Percentiles rank a stretch among this genome's conserved stretches.
phyloP scores from a whole-genome alignment of 2,888 invertebrate genomes.

The Protophormia terraenovae region DNA sequence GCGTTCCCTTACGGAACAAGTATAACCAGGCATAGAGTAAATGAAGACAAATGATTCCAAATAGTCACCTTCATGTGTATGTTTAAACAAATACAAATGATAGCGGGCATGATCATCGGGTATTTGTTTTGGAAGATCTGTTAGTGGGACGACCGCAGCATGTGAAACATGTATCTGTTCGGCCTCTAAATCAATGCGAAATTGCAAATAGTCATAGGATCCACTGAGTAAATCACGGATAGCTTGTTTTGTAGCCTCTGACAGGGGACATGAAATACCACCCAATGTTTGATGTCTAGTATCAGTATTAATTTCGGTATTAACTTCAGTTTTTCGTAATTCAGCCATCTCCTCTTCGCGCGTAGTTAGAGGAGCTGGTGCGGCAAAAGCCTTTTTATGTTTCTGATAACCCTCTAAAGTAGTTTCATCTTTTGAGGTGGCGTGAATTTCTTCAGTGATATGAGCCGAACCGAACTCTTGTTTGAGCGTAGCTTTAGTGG shows the following conservation, averaged over 20 bases:
- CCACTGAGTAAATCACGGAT: slow-evolving; percentile 88
- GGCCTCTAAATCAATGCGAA: slow-evolving; percentile 82
- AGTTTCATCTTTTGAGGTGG: slow-evolving; percentile 91
- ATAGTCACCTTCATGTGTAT: slow-evolving; percentile 95
- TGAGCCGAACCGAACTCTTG: slow-evolving; percentile 97
- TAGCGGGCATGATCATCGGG: slow-evolving; percentile 91
- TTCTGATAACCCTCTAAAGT: slow-evolving; percentile 90
- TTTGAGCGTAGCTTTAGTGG: slow-evolving; percentile 90
- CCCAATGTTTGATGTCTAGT: slow-evolving; percentile 94
- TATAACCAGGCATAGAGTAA: slow-evolving; percentile 99
- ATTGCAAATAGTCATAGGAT: slow-evolving; percentile 92
- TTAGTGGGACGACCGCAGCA: slow-evolving; percentile 85
- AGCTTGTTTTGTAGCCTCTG: slow-evolving; percentile 89
- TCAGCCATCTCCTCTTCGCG: slow-evolving; percentile 93
- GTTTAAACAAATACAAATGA: slow-evolving; percentile 92
- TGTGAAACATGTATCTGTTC: slow-evolving; percentile 93
- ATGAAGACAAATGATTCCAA: slow-evolving; percentile 95
- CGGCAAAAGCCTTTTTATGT: slow-evolving; percentile 88
- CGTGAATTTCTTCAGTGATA: slow-evolving; percentile 97
- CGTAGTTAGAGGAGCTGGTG: slow-evolving; percentile 94
- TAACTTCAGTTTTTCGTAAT: slow-evolving; percentile 87
- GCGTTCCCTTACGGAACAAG: slow-evolving; percentile 96
- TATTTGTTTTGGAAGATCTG: slow-evolving; percentile 88
- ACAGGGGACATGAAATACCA: slow-evolving; percentile 94
- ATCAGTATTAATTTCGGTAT: slow-evolving; percentile 90